Evolutionary conservation across 2,888 invertebrate species (phyloP).

Genomic region (Campoplex nolae): DNA sequence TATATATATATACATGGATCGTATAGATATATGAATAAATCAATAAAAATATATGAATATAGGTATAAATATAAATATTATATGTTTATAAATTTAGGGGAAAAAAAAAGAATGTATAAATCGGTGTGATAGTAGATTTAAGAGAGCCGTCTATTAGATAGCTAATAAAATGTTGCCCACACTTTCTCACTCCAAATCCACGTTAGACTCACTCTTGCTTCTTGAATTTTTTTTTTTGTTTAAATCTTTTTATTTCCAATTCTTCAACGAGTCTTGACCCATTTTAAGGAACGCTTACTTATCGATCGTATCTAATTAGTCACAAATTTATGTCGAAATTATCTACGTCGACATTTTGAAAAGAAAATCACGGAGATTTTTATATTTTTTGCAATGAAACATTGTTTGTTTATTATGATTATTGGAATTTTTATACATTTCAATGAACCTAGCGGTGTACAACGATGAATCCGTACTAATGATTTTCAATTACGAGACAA

Average conservation of each 20-base stretch:
- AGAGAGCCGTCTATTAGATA: slow-evolving; percentile 77
- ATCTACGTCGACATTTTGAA: not conserved
- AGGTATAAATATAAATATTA: slow-evolving; percentile 62
- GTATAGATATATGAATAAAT: slow-evolving; percentile 51
- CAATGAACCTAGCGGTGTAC: not conserved
- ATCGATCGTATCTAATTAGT: not conserved
- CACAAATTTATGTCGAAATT: not conserved
- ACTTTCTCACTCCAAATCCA: slow-evolving; percentile 60
- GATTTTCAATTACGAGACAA: slow-evolving; percentile 1
- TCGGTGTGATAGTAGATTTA: slow-evolving; percentile 84
- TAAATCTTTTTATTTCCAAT: not conserved
- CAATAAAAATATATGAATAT: slow-evolving; percentile 53
- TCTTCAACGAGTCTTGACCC: not conserved
- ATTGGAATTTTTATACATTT: not conserved
- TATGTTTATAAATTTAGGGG: slow-evolving; percentile 67
- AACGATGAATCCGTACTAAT: not conserved
- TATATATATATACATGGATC: slow-evolving; percentile 47
- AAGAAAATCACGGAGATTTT: not conserved
- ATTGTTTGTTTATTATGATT: not conserved
- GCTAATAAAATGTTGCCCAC: slow-evolving; percentile 78
- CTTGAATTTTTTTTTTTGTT: not conserved
- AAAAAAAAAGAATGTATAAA: slow-evolving; percentile 78
- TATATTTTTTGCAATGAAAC: not conserved
- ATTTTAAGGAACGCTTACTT: not conserved
- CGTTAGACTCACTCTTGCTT: not conserved